phyloP scores from a whole-genome alignment of 2,797 vertebrate species.

The Otolemur crassicaudatus region DNA sequence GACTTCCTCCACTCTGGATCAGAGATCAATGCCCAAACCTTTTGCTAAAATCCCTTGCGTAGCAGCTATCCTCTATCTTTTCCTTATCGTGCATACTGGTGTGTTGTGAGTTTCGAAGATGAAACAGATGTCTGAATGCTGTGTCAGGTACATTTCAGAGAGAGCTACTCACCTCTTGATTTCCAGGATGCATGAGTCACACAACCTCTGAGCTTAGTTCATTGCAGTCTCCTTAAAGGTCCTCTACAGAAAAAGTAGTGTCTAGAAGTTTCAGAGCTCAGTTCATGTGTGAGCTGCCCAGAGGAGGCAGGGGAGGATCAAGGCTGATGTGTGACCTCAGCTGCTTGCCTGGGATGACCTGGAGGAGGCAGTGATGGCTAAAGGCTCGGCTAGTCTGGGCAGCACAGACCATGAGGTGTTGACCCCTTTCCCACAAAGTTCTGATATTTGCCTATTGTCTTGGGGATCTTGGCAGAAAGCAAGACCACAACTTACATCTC shows the following conservation, averaged over 20 bases:
- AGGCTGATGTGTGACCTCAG: not conserved
- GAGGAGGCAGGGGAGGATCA: not conserved
- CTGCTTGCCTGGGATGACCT: not conserved
- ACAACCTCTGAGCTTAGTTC: not conserved
- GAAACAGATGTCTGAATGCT: not conserved
- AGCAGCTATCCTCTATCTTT: not conserved
- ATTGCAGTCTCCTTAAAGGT: not conserved
- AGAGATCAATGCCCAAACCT: not conserved
- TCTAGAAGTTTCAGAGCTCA: not conserved
- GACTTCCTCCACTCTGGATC: not conserved
- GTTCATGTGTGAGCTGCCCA: not conserved
- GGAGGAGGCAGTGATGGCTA: not conserved
- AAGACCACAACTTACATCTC: not conserved
- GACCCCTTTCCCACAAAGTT: not conserved
- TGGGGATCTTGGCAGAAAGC: slow-evolving; percentile 1
- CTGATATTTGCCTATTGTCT: not conserved
- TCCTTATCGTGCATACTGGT: not conserved
- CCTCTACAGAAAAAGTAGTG: not conserved
- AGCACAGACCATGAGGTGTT: not conserved
- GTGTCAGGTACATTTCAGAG: not conserved
- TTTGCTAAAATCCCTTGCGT: not conserved
- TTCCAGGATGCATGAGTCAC: not conserved
- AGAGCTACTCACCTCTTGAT: not conserved
- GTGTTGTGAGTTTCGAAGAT: not conserved
- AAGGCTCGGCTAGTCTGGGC: not conserved